Evolutionary conservation across 2,113 vertebrate genomes (phyloP), one percentile per base, ranked within the genome.

Genomic region (Periophthalmodon schlosseri): DNA sequence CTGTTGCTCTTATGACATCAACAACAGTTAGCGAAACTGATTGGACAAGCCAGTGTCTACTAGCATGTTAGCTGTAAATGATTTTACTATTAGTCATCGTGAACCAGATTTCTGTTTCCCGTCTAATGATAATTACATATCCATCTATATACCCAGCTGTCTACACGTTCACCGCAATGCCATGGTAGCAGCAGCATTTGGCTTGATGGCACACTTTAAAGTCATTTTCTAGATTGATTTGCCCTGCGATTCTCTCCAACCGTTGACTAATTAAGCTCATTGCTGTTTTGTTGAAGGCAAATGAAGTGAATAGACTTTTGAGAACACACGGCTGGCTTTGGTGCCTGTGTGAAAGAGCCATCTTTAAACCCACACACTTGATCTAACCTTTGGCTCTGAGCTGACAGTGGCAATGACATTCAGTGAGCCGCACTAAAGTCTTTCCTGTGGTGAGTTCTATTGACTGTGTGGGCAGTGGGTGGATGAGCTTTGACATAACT

Each of bases 301-400:
- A 69, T 1, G 58, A 11, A 52, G 39, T 23, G 36, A 47, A 24
- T 18, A 68, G 66, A 49, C 33, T 67, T 49, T 44, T 54, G 34
- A 63, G 20, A 73, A 49, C 33, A 69, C 20, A 60, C 11, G 15
- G 21, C 14, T 10, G 2, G 34, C 77, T 84, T 83, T 83, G 76
- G 83, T 86, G 73, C 60, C 64, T 52, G 56, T 69, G 71, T 67
- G 81, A 75, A 76, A 78, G 13, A n/a, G 46, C 18, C 73, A 72
- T 80, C 58, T 83, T 84, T 83, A 73, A 86, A 85, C 82, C 80
- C 83, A 77, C 87, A 80, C 83, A 82, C 78, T 78, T 80, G 61
- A 58, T 82, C 68, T 67, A 69, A 80, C 81, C 73, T 81, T 73
- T 78, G 16, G 49, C 58, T 70, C 60, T 77, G 75, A 82, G 54